Percentiles rank a stretch among this genome's conserved stretches.
Evolutionary conservation across 64 coral and sea anemone species (phyloP).

Genomic region (Trachythela sp.): DNA sequence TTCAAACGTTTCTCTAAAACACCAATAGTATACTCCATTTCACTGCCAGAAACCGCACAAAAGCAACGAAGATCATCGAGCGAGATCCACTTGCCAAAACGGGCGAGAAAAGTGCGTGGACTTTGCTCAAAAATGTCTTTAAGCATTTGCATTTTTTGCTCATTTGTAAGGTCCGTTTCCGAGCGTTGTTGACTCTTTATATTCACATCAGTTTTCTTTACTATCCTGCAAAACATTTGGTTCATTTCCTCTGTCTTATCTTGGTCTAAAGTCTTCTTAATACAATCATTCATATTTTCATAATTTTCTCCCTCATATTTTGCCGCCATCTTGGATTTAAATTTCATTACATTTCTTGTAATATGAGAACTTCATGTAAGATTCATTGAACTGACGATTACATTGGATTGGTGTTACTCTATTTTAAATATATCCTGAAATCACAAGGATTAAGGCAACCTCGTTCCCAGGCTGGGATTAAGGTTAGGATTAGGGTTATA

Average conservation of each 20-base stretch:
- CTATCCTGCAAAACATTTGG: conserved; percentile 5
- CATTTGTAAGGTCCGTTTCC: conserved; percentile 70
- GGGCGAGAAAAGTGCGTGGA: conserved; percentile 64
- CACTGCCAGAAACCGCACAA: conserved; percentile 51
- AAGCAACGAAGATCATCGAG: conserved; percentile 64
- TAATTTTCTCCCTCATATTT: neutral
- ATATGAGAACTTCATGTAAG: neutral
- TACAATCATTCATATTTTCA: too few species aligned
- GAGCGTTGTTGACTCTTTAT: conserved; percentile 71
- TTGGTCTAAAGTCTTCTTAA: too few species aligned
- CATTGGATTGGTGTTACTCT: too few species aligned
- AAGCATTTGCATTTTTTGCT: conserved; percentile 63
- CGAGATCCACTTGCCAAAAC: conserved; percentile 69
- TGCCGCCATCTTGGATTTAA: neutral
- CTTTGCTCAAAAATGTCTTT: conserved; percentile 56
- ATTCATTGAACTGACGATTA: neutral
- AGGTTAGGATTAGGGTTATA: too few species aligned
- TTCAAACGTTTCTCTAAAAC: conserved; percentile 59
- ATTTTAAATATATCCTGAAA: too few species aligned
- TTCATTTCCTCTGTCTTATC: neutral
- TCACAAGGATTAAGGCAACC: too few species aligned
- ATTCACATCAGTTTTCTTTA: conserved; percentile 27
- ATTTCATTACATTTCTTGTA: too few species aligned
- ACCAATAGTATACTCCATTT: conserved; percentile 61
- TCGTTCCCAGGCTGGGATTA: too few species aligned